Percentiles rank a stretch among this genome's conserved stretches.
phyloP scores from a whole-genome alignment of 1,140 invertebrate species.

The Drosophila pachea region DNA sequence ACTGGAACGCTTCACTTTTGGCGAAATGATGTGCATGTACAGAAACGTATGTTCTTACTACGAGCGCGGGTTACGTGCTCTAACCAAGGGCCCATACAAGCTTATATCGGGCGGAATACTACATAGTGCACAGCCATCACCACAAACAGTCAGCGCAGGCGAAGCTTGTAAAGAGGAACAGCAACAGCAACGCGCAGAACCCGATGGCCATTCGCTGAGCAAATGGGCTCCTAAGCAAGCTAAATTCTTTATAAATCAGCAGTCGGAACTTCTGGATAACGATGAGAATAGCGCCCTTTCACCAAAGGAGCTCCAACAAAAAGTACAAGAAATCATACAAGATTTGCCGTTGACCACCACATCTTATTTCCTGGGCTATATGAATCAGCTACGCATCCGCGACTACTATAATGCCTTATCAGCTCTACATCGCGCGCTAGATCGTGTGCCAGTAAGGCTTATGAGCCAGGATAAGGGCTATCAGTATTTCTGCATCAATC shows the following conservation, averaged over 20 bases:
- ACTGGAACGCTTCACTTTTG: slow-evolving; percentile 90
- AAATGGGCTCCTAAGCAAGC: slow-evolving; percentile 91
- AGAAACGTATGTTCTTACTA: slow-evolving; percentile 84
- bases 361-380: slow-evolving; percentile 93
- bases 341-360: slow-evolving; percentile 91
- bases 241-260: slow-evolving; percentile 91
- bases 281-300: slow-evolving; percentile 88
- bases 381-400: slow-evolving; percentile 91
- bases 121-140: slow-evolving; percentile 36
- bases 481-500: slow-evolving; percentile 92
- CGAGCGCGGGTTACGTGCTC: slow-evolving; percentile 72
- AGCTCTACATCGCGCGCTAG: slow-evolving; percentile 91
- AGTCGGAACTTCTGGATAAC: slow-evolving; percentile 88
- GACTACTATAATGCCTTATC: slow-evolving; percentile 92
- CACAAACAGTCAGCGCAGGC: slow-evolving; percentile 1
- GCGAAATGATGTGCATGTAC: slow-evolving; percentile 86
- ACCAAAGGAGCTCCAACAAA: slow-evolving; percentile 87
- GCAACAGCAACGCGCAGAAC: slow-evolving; percentile 18
- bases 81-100: slow-evolving; percentile 54
- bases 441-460: slow-evolving; percentile 83
- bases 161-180: not conserved
- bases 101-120: slow-evolving; percentile 50
- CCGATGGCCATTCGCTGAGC: slow-evolving; percentile 74
- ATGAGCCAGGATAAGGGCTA: slow-evolving; percentile 82
- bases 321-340: slow-evolving; percentile 87